Evolutionary conservation across 1,140 invertebrate genomes (phyloP), one percentile per base, ranked within the genome.

Genomic region (Drosophila gunungcola): DNA sequence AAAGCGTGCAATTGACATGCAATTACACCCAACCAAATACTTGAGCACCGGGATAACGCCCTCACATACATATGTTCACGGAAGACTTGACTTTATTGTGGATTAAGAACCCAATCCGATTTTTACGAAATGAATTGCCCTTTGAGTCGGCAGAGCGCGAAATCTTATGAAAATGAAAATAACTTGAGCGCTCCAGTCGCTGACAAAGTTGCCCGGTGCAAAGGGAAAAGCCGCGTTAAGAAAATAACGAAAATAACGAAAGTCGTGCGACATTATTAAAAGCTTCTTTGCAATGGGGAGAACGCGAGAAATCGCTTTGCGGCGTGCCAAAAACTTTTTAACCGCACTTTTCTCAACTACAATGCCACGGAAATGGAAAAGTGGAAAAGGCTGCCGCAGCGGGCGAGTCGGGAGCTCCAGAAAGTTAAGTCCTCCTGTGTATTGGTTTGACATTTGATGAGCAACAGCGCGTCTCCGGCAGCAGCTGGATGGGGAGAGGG

Each of bases 391-490:
- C 48, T 62, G 25, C 38, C 21, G 57, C 13, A 5, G 46, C n/a
- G 49, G 41, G 29, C 29, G 29, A 32, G 29, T 32, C 32, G 25
- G 53, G 43, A 49, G 64, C 36, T 56, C 32, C 80, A 74, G 49
- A 88, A 86, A 88, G 84, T 88, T 89, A 80, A 88, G 80, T 83
- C 63, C 84, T 89, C 84, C 67, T 60, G 83, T 89, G 83, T 88
- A 88, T 88, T 89, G 84, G 80, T 77, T 89, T 88, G 79, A 88
- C 84, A 88, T 88, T 89, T 89, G 83, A 88, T 89, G 84, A 89
- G 83, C 80, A 79, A 82, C 78, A 88, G 63, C 78, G 7, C n/a
- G 7, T 48, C n/a, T 21, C 16, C 16, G 16, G 16, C 53, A 78
- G 69, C 60, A 54, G 21, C 52, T 55, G 36, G 21, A 21, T 13